phyloP scores from a whole-genome alignment of 1,140 invertebrate species.

The Lycorma delicatula region DNA sequence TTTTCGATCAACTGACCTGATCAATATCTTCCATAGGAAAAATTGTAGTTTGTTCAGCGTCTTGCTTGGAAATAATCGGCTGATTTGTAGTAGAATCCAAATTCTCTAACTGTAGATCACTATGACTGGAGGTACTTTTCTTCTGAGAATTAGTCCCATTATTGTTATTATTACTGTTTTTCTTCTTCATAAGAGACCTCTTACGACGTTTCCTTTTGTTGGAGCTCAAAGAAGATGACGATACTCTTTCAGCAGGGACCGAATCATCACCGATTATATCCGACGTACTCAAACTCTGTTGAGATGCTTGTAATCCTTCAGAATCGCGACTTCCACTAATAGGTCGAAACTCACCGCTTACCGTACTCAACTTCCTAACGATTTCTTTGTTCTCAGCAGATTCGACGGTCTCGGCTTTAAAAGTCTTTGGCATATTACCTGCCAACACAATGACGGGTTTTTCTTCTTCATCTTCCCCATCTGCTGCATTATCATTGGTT shows the following conservation, averaged over 20 bases:
- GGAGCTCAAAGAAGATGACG: constrained; percentile 3
- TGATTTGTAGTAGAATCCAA: not conserved
- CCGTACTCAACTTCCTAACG: constrained; percentile 22
- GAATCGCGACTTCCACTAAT: constrained; percentile 20
- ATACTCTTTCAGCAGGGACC: not conserved
- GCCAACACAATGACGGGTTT: not conserved
- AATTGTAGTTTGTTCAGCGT: constrained; percentile 12
- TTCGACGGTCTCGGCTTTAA: constrained; percentile 31
- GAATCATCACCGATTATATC: constrained; percentile 18
- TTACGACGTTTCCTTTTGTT: constrained; percentile 66
- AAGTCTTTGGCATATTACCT: constrained; percentile 28
- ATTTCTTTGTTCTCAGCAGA: constrained; percentile 17
- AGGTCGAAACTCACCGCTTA: constrained; percentile 29
- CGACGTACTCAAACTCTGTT: constrained; percentile 7
- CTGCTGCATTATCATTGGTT: no score
- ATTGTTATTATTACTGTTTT: constrained; percentile 43
- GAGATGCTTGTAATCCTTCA: not conserved
- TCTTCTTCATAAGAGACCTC: constrained; percentile 68
- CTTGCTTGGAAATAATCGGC: not conserved
- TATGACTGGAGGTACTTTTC: constrained; percentile 1
- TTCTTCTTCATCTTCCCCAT: constrained; percentile 3
- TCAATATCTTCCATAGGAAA: constrained; percentile 27
- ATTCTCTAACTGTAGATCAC: not conserved
- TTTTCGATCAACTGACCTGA: not conserved
- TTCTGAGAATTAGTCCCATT: constrained; percentile 14